Evolutionary conservation across 2,888 invertebrate species (phyloP), one percentile per base, ranked within the genome.

Genomic region (Balanococcus diminutus): DNA sequence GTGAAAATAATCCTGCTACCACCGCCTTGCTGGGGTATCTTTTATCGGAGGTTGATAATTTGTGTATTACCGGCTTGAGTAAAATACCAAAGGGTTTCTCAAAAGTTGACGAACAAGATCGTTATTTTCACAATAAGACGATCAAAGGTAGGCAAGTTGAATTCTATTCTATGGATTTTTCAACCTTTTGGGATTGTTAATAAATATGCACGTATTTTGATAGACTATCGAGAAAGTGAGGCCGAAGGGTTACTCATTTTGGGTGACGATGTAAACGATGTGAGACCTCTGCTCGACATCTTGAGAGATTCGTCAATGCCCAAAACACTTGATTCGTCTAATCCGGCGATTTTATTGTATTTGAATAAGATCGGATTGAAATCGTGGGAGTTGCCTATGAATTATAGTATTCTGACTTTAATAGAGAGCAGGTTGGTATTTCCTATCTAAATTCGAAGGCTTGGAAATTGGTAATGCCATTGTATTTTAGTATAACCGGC

Each of bases 371-470:
- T 87, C 11, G 87, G 87, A 0, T 56, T 88, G 25, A 87, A 87
- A 82, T 42, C 87, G 8, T 87, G 88, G 88, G 87, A 87, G 81
- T 72, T 88, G 16, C 87, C 87, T 11, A 83, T 36, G n/a, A 86
- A 86, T n/a, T 86, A 86, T 39, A 32, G 81, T 22, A 86, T 87
- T 22, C 51, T 87, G 9, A 14, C 87, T n/a, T 84, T 88, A 83
- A 87, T 87, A 84, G 87, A 87, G 87, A 84, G 87, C 31, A 87
- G 87, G 87, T 87, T 61, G 82, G 28, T 84, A 28, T 61, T 1
- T 42, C 6, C 39, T 81, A 22, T 81, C 16, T 6, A 16, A 81
- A 16, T 39, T 6, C 36, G 36, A 3, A 16, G n/a, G 39, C 22
- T 4, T 2, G 25, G 25, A 28, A n/a, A 75, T 16, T 16, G n/a